phyloP scores from a whole-genome alignment of 2,797 vertebrate genomes.

The Acipenser ruthenus region DNA sequence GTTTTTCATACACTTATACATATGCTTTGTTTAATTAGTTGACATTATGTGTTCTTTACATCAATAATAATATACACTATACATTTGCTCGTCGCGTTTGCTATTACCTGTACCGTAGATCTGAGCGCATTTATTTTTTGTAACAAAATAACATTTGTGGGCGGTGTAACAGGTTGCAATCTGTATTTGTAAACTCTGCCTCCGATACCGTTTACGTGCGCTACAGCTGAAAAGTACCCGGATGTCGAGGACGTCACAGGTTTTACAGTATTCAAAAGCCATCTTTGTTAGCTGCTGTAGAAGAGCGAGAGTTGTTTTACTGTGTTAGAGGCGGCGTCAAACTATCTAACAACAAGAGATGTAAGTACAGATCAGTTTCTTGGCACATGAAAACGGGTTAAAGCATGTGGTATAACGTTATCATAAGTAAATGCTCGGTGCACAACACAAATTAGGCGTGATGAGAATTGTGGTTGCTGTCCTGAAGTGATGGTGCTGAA shows the following conservation, averaged over 20 bases:
- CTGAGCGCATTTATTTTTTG: background rate
- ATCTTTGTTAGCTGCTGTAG: background rate
- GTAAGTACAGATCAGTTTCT: background rate
- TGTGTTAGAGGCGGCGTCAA: background rate
- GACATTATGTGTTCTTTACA: no score
- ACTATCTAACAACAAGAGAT: background rate
- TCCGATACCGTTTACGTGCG: background rate
- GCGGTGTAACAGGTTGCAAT: no score
- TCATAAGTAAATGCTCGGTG: background rate
- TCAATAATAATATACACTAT: no score
- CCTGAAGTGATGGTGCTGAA: background rate
- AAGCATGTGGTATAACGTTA: no score
- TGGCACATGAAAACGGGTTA: background rate
- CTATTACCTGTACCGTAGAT: no score
- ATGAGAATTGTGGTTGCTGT: background rate
- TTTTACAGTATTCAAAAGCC: conserved; percentile 1
- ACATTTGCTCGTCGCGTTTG: no score
- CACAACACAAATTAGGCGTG: background rate
- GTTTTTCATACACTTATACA: background rate
- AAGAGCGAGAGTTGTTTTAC: background rate
- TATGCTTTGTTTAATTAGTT: no score
- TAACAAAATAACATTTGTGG: no score
- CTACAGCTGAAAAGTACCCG: background rate
- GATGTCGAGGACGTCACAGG: background rate
- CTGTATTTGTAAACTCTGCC: no score